A percentile compares a stretch with the other conserved stretches of the same genome.
Conservation (phyloP, 2,888 invertebrate species). For the Brachylomia viminalis region DNA sequence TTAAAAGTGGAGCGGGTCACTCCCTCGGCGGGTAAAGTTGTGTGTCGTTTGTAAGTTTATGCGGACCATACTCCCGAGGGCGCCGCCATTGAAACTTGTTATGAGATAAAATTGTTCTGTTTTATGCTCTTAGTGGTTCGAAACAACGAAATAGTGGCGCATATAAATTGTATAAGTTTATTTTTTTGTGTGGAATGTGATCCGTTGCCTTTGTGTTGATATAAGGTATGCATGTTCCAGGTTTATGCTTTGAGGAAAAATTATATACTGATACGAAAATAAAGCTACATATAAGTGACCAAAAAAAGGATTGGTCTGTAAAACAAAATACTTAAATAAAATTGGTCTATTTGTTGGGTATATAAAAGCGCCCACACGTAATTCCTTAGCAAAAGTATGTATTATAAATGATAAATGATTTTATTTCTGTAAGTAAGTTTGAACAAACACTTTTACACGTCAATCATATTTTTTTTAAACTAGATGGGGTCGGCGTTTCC, state of each 20-base stretch:
- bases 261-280: not conserved
- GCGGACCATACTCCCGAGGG: slow-evolving; percentile 72
- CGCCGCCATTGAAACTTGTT: slow-evolving; percentile 80
- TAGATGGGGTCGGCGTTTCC: no score
- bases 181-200: slow-evolving; percentile 24
- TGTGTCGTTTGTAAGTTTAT: slow-evolving; percentile 76
- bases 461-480: no score
- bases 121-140: slow-evolving; percentile 72
- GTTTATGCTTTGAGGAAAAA: not conserved
- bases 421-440: no score
- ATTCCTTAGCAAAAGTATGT: not conserved
- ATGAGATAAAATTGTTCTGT: slow-evolving; percentile 78
- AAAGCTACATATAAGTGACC: not conserved
- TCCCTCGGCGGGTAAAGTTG: slow-evolving; percentile 70
- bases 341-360: not conserved
- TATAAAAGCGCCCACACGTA: not conserved
- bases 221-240: no score
- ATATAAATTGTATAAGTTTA: slow-evolving; percentile 39
- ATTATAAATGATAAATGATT: no score
- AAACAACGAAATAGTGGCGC: slow-evolving; percentile 63
- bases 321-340: not conserved
- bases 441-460: no score
- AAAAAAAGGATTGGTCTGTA: not conserved
- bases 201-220: not conserved
- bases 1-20: slow-evolving; percentile 66